phyloP scores from a whole-genome alignment of 1,140 invertebrate genomes.

The Dendrolimus kikuchii region DNA sequence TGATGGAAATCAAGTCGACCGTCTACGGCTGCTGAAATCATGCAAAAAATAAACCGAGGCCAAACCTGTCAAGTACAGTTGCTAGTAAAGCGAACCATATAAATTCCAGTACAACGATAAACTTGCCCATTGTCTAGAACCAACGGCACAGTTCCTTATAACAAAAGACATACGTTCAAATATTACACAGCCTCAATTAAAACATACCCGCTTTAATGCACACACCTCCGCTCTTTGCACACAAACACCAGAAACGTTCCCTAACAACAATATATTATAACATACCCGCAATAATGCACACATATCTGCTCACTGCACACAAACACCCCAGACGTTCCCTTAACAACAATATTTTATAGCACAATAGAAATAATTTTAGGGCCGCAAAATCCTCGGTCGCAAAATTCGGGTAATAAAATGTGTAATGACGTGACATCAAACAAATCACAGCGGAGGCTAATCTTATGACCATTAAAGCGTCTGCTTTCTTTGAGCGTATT shows the following conservation, averaged over 20 bases:
- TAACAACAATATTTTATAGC: constrained; percentile 19
- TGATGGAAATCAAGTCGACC: no score
- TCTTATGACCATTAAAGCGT: constrained; percentile 12
- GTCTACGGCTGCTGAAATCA: no score
- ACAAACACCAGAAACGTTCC: neutral
- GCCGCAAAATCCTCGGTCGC: constrained; percentile 7
- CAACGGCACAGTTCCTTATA: constrained; percentile 3
- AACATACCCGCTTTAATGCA: neutral
- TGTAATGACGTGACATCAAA: constrained; percentile 20
- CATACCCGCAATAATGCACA: neutral
- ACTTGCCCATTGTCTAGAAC: no score
- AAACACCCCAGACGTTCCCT: constrained; percentile 5
- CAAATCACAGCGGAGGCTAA: constrained; percentile 18
- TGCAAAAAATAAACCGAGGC: no score
- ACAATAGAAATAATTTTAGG: constrained; percentile 15
- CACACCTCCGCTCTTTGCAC: no score
- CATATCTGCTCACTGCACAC: constrained; percentile 1
- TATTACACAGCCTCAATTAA: constrained; percentile 27
- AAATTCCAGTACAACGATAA: no score
- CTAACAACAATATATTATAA: neutral
- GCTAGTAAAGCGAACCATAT: no score
- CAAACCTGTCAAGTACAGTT: no score
- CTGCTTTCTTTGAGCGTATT: no score
- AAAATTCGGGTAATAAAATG: constrained; percentile 17
- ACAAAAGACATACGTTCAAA: constrained; percentile 17